These are phyloP conservation scores for Salpingus planirostris DNA, from an alignment of 2,888 invertebrate genomes.

Conservation along the genomic window DNA sequence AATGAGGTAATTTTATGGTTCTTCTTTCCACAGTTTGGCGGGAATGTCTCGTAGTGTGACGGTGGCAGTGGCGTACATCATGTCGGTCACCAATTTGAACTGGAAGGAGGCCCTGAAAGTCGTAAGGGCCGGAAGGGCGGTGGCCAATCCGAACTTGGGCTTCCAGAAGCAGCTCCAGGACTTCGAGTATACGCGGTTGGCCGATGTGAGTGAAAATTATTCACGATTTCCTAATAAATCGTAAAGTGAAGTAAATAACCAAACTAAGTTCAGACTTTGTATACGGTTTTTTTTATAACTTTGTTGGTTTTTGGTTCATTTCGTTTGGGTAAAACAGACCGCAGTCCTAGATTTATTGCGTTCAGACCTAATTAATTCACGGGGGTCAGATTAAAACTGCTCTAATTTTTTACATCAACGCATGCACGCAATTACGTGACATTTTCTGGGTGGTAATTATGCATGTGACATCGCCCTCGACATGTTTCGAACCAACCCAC, in stretches of 20 bases:
- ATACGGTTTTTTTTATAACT: too few species aligned
- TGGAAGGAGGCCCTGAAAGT: constrained; percentile 93
- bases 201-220: constrained; percentile 52
- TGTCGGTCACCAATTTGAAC: constrained; percentile 81
- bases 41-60: constrained; percentile 97
- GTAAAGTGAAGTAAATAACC: not conserved
- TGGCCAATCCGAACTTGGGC: constrained; percentile 93
- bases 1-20: too few species aligned
- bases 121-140: constrained; percentile 81
- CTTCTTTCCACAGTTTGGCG: constrained; percentile 78
- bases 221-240: not conserved
- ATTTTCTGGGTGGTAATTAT: too few species aligned
- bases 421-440: too few species aligned
- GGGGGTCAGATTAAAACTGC: too few species aligned
- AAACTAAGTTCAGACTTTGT: not conserved
- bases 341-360: too few species aligned
- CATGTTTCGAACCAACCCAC: too few species aligned
- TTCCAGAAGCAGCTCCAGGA: constrained; percentile 92
- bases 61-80: constrained; percentile 91
- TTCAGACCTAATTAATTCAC: too few species aligned
- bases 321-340: too few species aligned
- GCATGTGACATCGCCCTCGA: too few species aligned
- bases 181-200: constrained; percentile 70
- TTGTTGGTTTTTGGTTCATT: too few species aligned
- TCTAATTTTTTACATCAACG: too few species aligned